Base-by-base conservation (phyloP, 2,888 invertebrate species). In the Rhingia rostrata region DNA sequence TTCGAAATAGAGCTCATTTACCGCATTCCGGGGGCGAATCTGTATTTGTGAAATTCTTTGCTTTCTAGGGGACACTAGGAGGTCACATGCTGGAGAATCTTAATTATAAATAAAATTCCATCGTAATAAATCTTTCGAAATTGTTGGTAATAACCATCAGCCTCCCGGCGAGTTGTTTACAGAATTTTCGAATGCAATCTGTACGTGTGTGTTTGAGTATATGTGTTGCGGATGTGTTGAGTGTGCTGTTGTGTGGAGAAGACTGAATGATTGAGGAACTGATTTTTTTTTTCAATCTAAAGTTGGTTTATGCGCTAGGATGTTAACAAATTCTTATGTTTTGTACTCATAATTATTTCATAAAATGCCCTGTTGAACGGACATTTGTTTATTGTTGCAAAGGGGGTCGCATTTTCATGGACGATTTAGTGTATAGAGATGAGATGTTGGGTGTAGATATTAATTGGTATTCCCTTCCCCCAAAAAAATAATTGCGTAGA, bases 101-200 rank as follows among this genome's bases (percentile, higher is more conserved):
- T 83, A 83, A 73, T 73, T 83, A 83, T 75, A 75, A 67, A 75
- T 75, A 67, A 77, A 53, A 77, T 67, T 69, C 60, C 61, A 12
- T 61, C 45, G 75, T 61, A 77, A 73, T 83, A 83, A 79, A 79
- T 83, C 83, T 73, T 73, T 83, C 66, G 35, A 63, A 83, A 83
- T 56, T 12, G 79, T 47, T 78, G 83, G 83, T 67, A 79, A 83
- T 83, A 83, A 83, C 83, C 72, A 79, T 79, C 73, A 79, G 75
- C 73, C 83, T 69, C 83, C 83, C 32, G 67, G 72, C 45, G 82
- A 79, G 73, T 73, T 83, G 83, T 82, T 82, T 82, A 82, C 72
- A 66, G 58, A 64, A 64, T 56, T 51, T 66, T 61, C 47, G 41
- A 74, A 74, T 73, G 73, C 73, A 64, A 63, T 73, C 22, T 53